A percentile compares a stretch with the other conserved stretches of the same genome.
phyloP scores from a whole-genome alignment of 2,113 vertebrate genomes.

The Pachycephala philippinensis region DNA sequence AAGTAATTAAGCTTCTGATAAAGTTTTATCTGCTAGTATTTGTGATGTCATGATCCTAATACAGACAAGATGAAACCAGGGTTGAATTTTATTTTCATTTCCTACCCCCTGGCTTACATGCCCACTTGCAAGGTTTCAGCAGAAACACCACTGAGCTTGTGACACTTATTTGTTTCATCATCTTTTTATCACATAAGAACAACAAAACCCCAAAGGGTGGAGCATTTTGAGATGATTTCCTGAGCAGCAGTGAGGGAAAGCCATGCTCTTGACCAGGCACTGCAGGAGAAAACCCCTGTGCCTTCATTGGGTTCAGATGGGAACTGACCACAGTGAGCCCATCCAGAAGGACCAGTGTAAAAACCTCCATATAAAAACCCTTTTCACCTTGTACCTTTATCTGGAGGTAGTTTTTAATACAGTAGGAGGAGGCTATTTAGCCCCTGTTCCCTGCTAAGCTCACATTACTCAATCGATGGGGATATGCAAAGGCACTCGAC shows the following conservation, averaged over 20 bases:
- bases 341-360: neutral
- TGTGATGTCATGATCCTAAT: neutral
- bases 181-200: neutral
- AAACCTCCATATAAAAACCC: neutral
- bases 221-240: neutral
- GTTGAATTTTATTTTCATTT: neutral
- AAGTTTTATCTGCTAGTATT: neutral
- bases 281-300: neutral
- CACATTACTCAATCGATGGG: no score
- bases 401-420: neutral
- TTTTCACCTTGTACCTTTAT: neutral
- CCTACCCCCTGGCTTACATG: neutral
- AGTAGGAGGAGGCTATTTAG: neutral
- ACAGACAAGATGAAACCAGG: neutral
- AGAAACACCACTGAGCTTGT: neutral
- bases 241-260: neutral
- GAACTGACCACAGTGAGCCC: fast-evolving
- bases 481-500: neutral
- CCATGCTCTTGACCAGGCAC: neutral
- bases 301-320: neutral
- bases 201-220: neutral
- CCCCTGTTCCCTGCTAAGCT: neutral
- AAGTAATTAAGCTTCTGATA: neutral
- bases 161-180: neutral
- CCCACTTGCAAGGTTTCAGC: neutral